These are phyloP conservation scores for Potorous gilbertii DNA, from an alignment of 2,797 vertebrate genomes.

Conservation along the genomic window DNA sequence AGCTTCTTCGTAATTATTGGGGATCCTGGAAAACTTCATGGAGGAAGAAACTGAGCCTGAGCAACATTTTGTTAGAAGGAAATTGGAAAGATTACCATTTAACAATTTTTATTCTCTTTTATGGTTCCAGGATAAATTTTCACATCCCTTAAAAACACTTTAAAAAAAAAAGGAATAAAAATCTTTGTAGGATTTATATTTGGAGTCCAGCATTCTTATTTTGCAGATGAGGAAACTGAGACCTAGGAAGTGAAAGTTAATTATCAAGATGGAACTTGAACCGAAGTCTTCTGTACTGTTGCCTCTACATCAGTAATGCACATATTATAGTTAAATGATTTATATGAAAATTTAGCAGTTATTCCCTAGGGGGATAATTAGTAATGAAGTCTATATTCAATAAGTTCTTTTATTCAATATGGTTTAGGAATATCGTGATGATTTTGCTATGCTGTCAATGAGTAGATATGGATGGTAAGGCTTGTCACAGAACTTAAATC, in stretches of 20 bases:
- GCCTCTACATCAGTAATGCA: neutral
- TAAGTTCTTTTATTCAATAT: neutral
- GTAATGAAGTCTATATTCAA: neutral
- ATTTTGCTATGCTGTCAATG: neutral
- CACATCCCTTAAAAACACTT: neutral
- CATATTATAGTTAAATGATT: neutral
- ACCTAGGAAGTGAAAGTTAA: neutral
- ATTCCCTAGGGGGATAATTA: neutral
- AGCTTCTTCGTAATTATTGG: neutral
- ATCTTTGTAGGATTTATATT: neutral
- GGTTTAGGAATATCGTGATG: conserved; percentile 23
- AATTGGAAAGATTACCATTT: conserved; percentile 1
- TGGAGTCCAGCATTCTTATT: neutral
- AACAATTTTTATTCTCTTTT: neutral
- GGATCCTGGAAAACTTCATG: neutral
- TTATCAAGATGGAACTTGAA: neutral
- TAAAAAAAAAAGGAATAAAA: neutral
- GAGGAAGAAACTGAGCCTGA: neutral
- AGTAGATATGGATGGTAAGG: neutral
- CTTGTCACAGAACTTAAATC: neutral
- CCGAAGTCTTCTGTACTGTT: neutral
- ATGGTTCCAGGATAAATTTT: neutral
- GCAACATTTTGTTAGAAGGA: neutral
- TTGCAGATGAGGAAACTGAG: neutral
- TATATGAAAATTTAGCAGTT: neutral